Conservation (phyloP, 2,888 invertebrate species). For the Microplitis deprimator region DNA sequence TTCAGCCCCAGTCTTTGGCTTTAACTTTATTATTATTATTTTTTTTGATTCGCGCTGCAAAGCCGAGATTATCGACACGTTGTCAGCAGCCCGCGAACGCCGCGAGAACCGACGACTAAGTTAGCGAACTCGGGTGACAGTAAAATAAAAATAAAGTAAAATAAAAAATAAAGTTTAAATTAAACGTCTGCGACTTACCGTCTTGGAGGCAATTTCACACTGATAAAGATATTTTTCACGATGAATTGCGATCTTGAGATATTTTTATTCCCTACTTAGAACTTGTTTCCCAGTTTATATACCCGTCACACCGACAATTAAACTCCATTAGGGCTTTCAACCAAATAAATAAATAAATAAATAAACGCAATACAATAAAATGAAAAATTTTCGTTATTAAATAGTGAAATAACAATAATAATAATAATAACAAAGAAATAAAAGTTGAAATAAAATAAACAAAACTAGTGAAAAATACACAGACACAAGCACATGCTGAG, state of each 20-base stretch:
- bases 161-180: not conserved
- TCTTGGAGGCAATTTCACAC: not conserved
- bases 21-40: not conserved
- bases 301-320: not conserved
- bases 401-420: not conserved
- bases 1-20: not conserved
- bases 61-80: not conserved
- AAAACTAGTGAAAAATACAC: constrained; percentile 9
- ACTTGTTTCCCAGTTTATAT: not conserved
- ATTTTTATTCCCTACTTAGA: constrained; percentile 8
- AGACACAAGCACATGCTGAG: constrained; percentile 10
- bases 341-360: not conserved
- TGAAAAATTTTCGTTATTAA: not conserved
- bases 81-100: not conserved
- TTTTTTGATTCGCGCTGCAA: not conserved
- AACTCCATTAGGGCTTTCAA: not conserved
- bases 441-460: constrained; percentile 13
- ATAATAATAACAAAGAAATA: constrained; percentile 18
- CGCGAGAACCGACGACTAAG: not conserved
- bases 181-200: constrained; percentile 12
- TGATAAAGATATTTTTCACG: not conserved
- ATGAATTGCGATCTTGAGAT: not conserved
- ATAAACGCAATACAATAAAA: not conserved
- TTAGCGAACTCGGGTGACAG: not conserved
- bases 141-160: not conserved